phyloP scores from a whole-genome alignment of 53 echinoderm and acorn worm species.

The Holothuria leucospilota region DNA sequence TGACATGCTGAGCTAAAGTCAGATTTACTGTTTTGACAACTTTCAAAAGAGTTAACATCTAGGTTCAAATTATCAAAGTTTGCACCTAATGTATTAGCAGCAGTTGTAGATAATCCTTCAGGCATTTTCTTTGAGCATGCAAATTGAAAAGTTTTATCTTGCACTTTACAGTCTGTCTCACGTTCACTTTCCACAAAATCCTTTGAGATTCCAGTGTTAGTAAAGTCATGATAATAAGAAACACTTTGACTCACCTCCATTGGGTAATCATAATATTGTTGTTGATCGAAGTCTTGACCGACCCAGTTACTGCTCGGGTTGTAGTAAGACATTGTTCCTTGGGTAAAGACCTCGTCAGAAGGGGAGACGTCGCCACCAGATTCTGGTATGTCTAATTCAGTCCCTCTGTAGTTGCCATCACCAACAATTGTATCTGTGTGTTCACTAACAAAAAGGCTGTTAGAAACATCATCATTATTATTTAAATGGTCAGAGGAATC shows the following conservation, averaged over 20 bases:
- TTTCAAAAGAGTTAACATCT: too few relatives aligned
- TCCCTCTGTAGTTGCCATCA: background rate
- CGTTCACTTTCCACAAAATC: too few relatives aligned
- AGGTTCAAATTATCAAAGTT: too few relatives aligned
- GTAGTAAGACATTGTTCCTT: conserved; percentile 20
- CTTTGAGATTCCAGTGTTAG: background rate
- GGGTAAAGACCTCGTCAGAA: conserved; percentile 10
- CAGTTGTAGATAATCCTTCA: too few relatives aligned
- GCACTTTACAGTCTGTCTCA: too few relatives aligned
- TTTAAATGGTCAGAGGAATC: background rate
- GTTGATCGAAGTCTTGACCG: conserved; percentile 6
- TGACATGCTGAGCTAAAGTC: too few relatives aligned
- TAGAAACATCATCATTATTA: conserved; percentile 31
- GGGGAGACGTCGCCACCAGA: conserved; percentile 4
- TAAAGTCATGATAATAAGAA: conserved; percentile 37
- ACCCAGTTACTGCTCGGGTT: conserved; percentile 47
- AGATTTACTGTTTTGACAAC: too few relatives aligned
- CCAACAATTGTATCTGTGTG: background rate
- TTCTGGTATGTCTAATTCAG: background rate
- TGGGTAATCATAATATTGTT: background rate
- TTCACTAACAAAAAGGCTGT: conserved; percentile 36
- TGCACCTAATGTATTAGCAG: too few relatives aligned
- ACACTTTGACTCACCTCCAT: conserved; percentile 41
- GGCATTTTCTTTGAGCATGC: too few relatives aligned
- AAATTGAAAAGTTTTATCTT: too few relatives aligned